Percentiles rank a stretch among this genome's conserved stretches.
phyloP scores from a whole-genome alignment of 2,797 vertebrate species.

The Danio aesculapii region DNA sequence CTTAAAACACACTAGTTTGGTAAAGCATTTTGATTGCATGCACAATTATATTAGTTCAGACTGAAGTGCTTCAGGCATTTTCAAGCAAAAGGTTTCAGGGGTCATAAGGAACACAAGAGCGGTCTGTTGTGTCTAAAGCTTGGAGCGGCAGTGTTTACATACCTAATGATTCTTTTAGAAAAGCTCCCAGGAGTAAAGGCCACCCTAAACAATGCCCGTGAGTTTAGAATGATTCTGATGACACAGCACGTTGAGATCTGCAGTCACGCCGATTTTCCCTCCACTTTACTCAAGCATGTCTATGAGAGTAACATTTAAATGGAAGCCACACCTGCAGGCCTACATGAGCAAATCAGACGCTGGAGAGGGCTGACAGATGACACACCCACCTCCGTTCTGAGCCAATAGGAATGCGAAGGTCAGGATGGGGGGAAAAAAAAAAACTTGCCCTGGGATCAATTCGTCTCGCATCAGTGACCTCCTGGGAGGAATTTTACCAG shows the following conservation, averaged over 20 bases:
- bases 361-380: conserved; percentile 67
- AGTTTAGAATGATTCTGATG: conserved; percentile 20
- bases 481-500: conserved; percentile 76
- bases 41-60: neutral
- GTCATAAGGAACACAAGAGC: neutral
- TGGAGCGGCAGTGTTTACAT: neutral
- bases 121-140: neutral
- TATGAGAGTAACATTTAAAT: conserved; percentile 75
- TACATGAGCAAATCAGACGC: conserved; percentile 69
- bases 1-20: neutral
- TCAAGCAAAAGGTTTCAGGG: neutral
- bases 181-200: conserved; percentile 20
- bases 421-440: conserved; percentile 68
- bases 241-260: conserved; percentile 4
- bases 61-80: neutral
- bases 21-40: neutral
- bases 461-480: conserved; percentile 80
- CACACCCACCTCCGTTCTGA: conserved; percentile 76
- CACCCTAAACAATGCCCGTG: neutral
- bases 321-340: conserved; percentile 75
- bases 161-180: neutral
- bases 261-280: conserved; percentile 70
- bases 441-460: conserved; percentile 74
- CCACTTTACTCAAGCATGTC: conserved; percentile 76
- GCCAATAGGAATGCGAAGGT: conserved; percentile 78